Conservation (phyloP, 2,113 vertebrate species). For the Octodon degus region DNA sequence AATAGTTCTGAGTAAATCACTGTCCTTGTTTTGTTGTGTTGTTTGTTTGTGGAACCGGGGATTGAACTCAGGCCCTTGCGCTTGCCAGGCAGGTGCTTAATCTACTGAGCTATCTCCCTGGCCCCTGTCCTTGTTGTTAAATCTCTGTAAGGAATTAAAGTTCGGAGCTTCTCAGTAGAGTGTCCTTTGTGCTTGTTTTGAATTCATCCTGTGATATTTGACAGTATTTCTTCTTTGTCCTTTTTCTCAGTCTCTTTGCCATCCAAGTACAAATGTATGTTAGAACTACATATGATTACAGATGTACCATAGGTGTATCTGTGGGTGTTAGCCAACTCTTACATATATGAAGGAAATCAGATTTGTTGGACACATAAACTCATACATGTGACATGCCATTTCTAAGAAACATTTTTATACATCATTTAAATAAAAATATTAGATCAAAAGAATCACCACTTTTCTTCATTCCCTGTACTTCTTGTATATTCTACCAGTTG, state of each 20-base stretch:
- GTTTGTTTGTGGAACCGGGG: too few relatives aligned
- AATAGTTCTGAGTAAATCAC: conserved; percentile 24
- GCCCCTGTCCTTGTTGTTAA: conserved; percentile 44
- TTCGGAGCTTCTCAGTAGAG: neutral
- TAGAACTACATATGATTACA: neutral
- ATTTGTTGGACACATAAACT: neutral
- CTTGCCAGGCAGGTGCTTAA: too few relatives aligned
- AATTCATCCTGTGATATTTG: conserved; percentile 32
- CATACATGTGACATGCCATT: neutral
- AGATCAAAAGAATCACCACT: neutral
- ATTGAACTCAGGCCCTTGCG: too few relatives aligned
- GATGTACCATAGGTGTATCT: neutral
- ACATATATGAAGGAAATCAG: neutral
- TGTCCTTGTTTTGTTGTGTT: conserved; percentile 13
- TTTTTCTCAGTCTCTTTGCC: conserved; percentile 1
- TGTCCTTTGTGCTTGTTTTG: neutral
- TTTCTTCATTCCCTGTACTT: neutral
- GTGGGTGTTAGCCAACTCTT: neutral
- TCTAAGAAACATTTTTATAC: conserved; percentile 30
- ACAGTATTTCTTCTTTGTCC: conserved; percentile 33
- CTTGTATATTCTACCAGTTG: conserved; percentile 84
- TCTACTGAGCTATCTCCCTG: too few relatives aligned
- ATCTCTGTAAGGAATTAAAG: conserved; percentile 29
- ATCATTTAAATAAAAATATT: conserved; percentile 19
- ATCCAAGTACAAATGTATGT: neutral